Conservation (phyloP, 2,797 vertebrate species). For the Dallia pectoralis region DNA sequence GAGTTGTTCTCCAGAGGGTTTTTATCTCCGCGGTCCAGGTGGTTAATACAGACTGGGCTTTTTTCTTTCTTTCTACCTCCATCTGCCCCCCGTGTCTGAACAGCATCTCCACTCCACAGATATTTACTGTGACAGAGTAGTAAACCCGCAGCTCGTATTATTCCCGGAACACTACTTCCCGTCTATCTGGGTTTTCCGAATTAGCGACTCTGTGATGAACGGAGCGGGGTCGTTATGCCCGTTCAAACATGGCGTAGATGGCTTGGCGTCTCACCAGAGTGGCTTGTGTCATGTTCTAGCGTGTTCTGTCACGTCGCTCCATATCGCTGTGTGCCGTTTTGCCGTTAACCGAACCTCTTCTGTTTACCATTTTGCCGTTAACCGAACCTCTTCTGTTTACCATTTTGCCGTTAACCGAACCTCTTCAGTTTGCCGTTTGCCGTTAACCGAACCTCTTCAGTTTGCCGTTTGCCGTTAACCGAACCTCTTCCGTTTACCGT, state of each 20-base stretch:
- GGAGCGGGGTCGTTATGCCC: background rate
- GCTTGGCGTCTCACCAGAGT: background rate
- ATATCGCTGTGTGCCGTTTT: background rate
- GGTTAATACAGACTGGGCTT: constrained; percentile 51
- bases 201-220: background rate
- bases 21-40: constrained; percentile 66
- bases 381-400: too few species aligned
- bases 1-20: constrained; percentile 44
- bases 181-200: background rate
- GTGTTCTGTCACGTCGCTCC: too few species aligned
- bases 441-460: background rate
- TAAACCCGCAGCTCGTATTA: background rate
- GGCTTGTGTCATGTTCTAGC: background rate
- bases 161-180: background rate
- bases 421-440: constrained; percentile 7
- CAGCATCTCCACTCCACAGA: constrained; percentile 10
- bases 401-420: background rate
- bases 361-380: too few species aligned
- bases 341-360: background rate
- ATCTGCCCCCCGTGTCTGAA: background rate
- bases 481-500: too few species aligned
- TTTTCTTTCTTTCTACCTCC: constrained; percentile 41
- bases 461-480: too few species aligned
- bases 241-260: background rate
- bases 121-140: background rate